Evolutionary conservation across 35 echinoderm and acorn worm species (phyloP).

Genomic region (Ophioderma brevispina): DNA sequence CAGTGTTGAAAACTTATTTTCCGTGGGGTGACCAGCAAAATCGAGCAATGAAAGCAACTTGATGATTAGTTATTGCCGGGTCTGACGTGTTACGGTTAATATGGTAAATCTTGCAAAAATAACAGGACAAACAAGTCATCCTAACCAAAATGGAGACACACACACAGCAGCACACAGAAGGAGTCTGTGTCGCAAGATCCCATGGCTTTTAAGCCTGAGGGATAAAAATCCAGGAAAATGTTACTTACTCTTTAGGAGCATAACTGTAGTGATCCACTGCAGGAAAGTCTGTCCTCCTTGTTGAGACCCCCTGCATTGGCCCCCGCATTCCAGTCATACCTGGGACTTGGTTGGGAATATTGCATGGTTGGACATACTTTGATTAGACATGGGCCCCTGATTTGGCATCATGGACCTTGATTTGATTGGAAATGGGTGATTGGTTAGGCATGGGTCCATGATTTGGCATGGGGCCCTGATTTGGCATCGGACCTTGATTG

Average conservation of each 20-base stretch:
- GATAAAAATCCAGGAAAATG: no score
- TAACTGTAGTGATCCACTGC: conserved; percentile 38
- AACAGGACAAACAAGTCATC: no score
- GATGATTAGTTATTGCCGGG: no score
- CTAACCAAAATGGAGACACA: no score
- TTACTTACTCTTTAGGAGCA: conserved; percentile 60
- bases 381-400: conserved; percentile 54
- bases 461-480: conserved; percentile 40
- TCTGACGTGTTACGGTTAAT: no score
- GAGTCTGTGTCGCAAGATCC: no score
- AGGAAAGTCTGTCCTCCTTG: conserved; percentile 34
- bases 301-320: conserved; percentile 19
- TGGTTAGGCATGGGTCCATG: conserved; percentile 46
- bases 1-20: no score
- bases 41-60: no score
- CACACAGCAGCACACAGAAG: no score
- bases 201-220: no score
- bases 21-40: no score
- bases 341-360: conserved; percentile 40
- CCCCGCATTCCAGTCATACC: conserved; percentile 29
- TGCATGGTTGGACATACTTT: conserved; percentile 49
- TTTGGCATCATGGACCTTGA: not conserved
- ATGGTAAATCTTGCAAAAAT: no score
- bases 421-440: not conserved
- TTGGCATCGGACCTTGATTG: conserved; percentile 48